Percentiles rank a stretch among this genome's conserved stretches.
These are phyloP conservation scores for Bembecia ichneumoniformis DNA, from an alignment of 2,888 invertebrate species.

Conservation along the genomic window DNA sequence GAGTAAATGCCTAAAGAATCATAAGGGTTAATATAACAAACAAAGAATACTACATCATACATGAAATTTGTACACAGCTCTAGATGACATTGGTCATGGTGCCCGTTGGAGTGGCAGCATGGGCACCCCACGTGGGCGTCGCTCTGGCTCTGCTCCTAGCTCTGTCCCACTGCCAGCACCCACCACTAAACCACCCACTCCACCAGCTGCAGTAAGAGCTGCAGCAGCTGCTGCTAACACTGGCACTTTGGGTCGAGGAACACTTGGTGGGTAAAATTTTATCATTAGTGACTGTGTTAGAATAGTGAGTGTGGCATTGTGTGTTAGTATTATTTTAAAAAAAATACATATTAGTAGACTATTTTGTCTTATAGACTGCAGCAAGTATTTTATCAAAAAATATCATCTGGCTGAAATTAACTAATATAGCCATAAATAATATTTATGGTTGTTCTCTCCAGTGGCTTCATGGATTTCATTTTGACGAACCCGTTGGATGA, in stretches of 20 bases:
- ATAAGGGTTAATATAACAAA: too few relatives aligned
- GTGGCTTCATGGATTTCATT: too few relatives aligned
- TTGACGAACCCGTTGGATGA: too few relatives aligned
- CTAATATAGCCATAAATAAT: too few relatives aligned
- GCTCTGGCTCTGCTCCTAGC: conserved; percentile 77
- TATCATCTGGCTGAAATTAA: too few relatives aligned
- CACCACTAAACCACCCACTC: conserved; percentile 95
- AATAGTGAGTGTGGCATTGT: background rate
- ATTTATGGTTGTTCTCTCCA: too few relatives aligned
- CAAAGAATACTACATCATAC: too few relatives aligned
- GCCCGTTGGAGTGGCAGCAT: conserved; percentile 79
- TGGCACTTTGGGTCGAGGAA: conserved; percentile 66
- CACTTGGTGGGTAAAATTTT: conserved; percentile 42
- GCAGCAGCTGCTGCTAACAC: conserved; percentile 58
- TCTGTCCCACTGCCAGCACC: conserved; percentile 82
- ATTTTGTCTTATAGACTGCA: too few relatives aligned
- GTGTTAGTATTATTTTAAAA: too few relatives aligned
- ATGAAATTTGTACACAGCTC: conserved; percentile 46
- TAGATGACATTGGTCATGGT: conserved; percentile 97
- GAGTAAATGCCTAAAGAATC: too few relatives aligned
- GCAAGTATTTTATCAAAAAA: too few relatives aligned
- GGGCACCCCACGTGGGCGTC: conserved; percentile 81
- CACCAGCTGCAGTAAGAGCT: conserved; percentile 82
- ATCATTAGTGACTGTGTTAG: background rate
- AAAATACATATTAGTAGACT: too few relatives aligned